Conservation (phyloP, 2,888 invertebrate genomes). For the Serripes groenlandicus region DNA sequence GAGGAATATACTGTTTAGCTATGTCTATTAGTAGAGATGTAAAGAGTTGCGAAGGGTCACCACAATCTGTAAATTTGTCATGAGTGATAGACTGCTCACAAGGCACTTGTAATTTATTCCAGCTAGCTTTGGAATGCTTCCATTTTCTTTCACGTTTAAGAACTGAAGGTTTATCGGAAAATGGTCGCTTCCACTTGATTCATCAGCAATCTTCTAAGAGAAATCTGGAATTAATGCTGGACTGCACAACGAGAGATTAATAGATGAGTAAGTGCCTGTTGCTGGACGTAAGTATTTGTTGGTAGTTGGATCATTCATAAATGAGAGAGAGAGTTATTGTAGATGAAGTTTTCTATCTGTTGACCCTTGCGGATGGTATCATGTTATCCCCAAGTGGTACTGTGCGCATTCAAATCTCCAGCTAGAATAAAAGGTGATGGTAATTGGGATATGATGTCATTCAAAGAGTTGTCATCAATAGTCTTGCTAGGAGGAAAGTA, state of each 20-base stretch:
- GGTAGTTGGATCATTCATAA: neutral
- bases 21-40: neutral
- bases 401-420: neutral
- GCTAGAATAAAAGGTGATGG: neutral
- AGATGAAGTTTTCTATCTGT: neutral
- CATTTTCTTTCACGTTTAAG: neutral
- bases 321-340: neutral
- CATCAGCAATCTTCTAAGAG: neutral
- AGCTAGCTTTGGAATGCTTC: constrained; percentile 1
- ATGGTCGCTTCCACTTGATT: neutral
- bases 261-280: neutral
- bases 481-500: neutral
- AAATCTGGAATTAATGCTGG: too few species aligned
- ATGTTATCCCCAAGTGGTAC: neutral
- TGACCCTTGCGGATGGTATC: neutral
- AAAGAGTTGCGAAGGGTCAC: neutral
- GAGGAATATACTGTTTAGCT: neutral
- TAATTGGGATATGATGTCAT: neutral
- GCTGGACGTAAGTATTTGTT: neutral
- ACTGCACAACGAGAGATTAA: neutral
- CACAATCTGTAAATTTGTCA: neutral
- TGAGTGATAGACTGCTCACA: neutral
- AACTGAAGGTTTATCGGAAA: neutral
- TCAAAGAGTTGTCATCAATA: neutral
- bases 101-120: neutral